Evolutionary conservation across 2,113 vertebrate genomes (phyloP).

Genomic region (Lichenostomus cassidix): DNA sequence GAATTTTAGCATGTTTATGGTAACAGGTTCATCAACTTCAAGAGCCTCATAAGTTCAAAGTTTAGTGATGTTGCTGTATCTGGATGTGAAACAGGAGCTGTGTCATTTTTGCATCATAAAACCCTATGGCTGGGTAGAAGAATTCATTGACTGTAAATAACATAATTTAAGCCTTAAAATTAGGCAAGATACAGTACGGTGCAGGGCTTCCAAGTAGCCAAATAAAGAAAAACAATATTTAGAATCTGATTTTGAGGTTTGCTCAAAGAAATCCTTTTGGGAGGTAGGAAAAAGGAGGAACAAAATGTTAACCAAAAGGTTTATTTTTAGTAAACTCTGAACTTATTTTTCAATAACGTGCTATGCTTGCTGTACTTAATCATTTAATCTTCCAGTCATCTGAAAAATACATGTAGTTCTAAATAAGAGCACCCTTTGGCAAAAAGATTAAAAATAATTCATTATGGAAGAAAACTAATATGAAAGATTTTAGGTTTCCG

Average conservation of each 20-base stretch:
- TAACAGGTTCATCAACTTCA: background rate
- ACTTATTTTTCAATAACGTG: background rate
- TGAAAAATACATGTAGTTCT: background rate
- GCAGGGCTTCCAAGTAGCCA: background rate
- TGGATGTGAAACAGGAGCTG: background rate
- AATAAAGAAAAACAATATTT: background rate
- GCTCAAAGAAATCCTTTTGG: background rate
- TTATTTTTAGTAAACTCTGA: background rate
- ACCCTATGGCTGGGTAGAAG: background rate
- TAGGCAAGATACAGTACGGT: background rate
- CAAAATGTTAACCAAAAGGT: rapidly evolving
- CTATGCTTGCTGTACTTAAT: background rate
- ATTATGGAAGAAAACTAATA: background rate
- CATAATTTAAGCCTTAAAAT: background rate
- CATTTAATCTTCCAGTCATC: background rate
- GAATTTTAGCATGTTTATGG: background rate
- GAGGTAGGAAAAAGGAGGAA: background rate
- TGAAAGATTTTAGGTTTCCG: background rate
- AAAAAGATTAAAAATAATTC: background rate
- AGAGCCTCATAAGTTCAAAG: background rate
- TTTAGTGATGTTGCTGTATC: background rate
- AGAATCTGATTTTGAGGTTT: background rate
- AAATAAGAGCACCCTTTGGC: background rate
- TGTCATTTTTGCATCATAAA: background rate
- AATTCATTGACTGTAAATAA: background rate